These are phyloP conservation scores for Eurosta solidaginis DNA, from an alignment of 1,140 invertebrate genomes.

Conservation along the genomic window DNA sequence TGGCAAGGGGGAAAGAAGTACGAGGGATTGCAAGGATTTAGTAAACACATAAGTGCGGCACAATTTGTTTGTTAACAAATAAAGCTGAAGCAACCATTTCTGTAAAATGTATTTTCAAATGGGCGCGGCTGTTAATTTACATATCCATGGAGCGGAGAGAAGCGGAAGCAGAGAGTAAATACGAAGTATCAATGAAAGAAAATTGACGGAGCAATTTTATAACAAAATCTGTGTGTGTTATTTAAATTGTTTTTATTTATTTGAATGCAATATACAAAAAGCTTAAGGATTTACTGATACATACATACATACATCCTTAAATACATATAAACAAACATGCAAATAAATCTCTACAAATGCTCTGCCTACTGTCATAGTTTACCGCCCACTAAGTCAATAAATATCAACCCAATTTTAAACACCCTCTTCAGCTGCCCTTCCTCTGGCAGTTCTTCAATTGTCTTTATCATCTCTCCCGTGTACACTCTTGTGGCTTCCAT, in stretches of 20 bases:
- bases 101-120: neutral
- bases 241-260: slow-evolving; percentile 23
- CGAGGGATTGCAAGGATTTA: neutral
- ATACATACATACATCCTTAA: neutral
- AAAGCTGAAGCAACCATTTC: neutral
- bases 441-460: neutral
- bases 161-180: neutral
- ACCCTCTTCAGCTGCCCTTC: too few species aligned
- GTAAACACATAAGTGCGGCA: slow-evolving; percentile 15
- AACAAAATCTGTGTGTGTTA: neutral
- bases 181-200: neutral
- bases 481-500: neutral
- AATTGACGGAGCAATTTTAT: slow-evolving; percentile 5
- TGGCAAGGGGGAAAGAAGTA: neutral
- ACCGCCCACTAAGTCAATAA: slow-evolving; percentile 24
- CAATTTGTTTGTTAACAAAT: slow-evolving; percentile 6
- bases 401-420: neutral
- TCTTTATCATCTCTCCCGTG: neutral
- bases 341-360: too few species aligned
- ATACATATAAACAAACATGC: too few species aligned
- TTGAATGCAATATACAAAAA: neutral
- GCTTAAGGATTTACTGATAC: neutral
- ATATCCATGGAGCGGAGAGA: neutral
- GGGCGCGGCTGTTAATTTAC: neutral
- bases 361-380: neutral